These are phyloP conservation scores for Barypeithes pellucidus DNA, from an alignment of 2,888 invertebrate species.

Conservation along the genomic window DNA sequence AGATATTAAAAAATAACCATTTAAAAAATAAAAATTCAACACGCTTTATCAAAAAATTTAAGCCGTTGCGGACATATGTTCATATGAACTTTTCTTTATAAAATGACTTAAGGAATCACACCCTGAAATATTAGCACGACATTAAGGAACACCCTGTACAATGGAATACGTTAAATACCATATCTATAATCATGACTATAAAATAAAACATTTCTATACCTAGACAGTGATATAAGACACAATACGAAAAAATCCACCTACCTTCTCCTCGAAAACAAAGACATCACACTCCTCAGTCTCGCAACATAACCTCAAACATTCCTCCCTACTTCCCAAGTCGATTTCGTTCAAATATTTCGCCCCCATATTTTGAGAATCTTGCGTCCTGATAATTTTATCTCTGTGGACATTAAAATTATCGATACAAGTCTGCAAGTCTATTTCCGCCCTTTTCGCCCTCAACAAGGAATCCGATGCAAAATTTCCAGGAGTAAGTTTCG, in stretches of 20 bases:
- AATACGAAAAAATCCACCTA: constrained; percentile 64
- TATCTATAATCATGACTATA: too few relatives aligned
- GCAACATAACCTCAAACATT: constrained; percentile 91
- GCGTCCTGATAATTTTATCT: constrained; percentile 92
- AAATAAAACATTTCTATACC: too few relatives aligned
- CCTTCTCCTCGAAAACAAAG: constrained; percentile 94
- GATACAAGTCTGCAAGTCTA: constrained; percentile 80
- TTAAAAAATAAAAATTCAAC: too few relatives aligned
- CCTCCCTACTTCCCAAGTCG: constrained; percentile 85
- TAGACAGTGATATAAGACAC: too few relatives aligned
- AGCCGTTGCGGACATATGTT: too few relatives aligned
- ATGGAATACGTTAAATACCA: too few relatives aligned
- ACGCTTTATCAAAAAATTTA: too few relatives aligned
- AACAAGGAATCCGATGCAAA: constrained; percentile 18
- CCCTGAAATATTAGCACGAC: too few relatives aligned
- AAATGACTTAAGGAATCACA: too few relatives aligned
- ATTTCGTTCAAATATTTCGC: constrained; percentile 91
- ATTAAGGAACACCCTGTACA: too few relatives aligned
- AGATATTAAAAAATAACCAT: too few relatives aligned
- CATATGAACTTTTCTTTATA: too few relatives aligned
- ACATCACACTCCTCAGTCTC: constrained; percentile 91
- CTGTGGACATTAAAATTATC: constrained; percentile 88
- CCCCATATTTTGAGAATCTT: constrained; percentile 90
- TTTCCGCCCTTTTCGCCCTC: constrained; percentile 67
- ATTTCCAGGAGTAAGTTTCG: constrained; percentile 15